Percentiles rank a stretch among this genome's conserved stretches.
Evolutionary conservation across 64 coral and sea anemone species (phyloP).

Genomic region (Dendronephthya gigantea): DNA sequence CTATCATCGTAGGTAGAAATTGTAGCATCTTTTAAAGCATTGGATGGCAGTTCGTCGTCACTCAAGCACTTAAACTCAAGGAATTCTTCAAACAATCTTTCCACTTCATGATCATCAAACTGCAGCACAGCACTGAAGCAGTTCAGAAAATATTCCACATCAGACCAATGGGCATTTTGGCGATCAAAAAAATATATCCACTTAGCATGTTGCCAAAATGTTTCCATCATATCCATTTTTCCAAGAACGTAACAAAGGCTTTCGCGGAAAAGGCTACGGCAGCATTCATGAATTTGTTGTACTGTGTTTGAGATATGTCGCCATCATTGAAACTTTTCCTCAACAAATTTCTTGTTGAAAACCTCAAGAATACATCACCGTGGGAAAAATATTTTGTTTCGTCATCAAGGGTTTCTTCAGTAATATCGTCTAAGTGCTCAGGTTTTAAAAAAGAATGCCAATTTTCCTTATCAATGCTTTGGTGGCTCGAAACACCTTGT

Average conservation of each 20-base stretch:
- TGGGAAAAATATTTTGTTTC: neutral
- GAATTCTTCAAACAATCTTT: no score
- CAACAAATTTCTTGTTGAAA: neutral
- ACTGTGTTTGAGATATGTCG: slow-evolving; percentile 5
- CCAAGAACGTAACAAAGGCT: slow-evolving; percentile 6
- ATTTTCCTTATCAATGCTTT: neutral
- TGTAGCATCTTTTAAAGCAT: no score
- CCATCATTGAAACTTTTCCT: neutral
- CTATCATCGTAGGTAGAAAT: no score
- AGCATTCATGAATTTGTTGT: neutral
- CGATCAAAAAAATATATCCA: no score
- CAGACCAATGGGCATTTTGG: no score
- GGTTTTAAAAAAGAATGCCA: neutral
- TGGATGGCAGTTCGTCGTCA: no score
- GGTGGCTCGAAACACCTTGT: neutral
- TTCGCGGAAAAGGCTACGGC: slow-evolving; percentile 11
- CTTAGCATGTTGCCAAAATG: slow-evolving; percentile 17
- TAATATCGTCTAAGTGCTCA: neutral
- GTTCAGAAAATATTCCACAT: no score
- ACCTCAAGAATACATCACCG: neutral
- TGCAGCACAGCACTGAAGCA: no score
- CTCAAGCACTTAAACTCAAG: no score
- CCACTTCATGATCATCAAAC: no score
- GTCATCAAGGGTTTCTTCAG: neutral
- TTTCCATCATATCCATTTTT: slow-evolving; percentile 13